These are phyloP conservation scores for Ischnura elegans DNA, from an alignment of 2,888 invertebrate genomes.

Conservation along the genomic window DNA sequence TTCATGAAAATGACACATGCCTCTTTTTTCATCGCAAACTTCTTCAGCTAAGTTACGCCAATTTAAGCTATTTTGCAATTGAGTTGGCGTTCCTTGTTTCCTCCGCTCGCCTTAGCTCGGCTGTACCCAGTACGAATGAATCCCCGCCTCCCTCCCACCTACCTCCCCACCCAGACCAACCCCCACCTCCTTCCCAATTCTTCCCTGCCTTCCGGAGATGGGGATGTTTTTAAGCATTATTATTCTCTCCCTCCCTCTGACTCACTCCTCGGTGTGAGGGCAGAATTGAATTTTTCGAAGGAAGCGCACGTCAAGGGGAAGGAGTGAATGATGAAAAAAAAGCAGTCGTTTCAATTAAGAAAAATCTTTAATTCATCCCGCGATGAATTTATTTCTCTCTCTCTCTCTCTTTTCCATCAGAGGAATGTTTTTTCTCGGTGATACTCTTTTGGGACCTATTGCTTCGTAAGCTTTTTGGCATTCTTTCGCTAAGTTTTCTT, in stretches of 20 bases:
- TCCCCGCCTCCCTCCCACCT: neutral
- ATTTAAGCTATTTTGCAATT: no score
- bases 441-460: neutral
- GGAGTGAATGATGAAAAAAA: neutral
- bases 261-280: neutral
- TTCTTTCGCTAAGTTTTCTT: neutral
- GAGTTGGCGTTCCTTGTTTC: no score
- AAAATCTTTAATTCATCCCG: conserved; percentile 31
- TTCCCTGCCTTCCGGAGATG: conserved; percentile 5
- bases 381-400: conserved; percentile 4
- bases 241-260: neutral
- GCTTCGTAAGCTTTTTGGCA: neutral
- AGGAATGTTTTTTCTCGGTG: neutral
- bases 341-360: conserved; percentile 6
- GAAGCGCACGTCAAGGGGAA: neutral
- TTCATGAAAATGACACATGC: no score
- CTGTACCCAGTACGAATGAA: neutral
- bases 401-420: neutral
- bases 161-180: neutral
- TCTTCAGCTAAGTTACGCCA: no score
- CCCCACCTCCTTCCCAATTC: neutral
- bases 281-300: neutral
- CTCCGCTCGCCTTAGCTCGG: no score
- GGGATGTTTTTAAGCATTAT: neutral
- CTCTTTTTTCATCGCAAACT: neutral